phyloP scores from a whole-genome alignment of 2,888 invertebrate species.

The Drosophila mayaguana region DNA sequence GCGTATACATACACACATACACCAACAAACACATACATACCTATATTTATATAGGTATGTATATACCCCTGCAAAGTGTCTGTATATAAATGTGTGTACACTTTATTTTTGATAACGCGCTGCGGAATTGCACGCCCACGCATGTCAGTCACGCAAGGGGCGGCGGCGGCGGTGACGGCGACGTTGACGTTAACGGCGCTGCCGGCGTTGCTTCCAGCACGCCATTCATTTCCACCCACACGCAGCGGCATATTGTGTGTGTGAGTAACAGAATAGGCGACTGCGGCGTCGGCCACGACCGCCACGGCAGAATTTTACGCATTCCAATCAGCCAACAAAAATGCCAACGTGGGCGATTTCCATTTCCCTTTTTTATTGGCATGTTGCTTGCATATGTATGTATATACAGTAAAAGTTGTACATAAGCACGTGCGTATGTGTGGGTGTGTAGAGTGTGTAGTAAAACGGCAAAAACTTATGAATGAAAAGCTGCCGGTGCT shows the following conservation, averaged over 20 bases:
- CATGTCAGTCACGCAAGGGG: constrained; percentile 38
- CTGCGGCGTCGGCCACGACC: constrained; percentile 6
- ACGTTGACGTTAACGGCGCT: constrained; percentile 27
- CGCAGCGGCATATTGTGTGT: constrained; percentile 17
- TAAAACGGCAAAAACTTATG: constrained; percentile 64
- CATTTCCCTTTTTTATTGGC: constrained; percentile 55
- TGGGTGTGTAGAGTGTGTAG: constrained; percentile 36
- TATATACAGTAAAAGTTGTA: constrained; percentile 11
- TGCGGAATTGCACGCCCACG: constrained; percentile 74
- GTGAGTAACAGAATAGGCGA: constrained; percentile 25
- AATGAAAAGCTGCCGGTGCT: constrained; percentile 62
- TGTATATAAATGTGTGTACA: constrained; percentile 27
- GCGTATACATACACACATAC: constrained; percentile 22
- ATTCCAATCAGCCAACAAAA: constrained; percentile 73
- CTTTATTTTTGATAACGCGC: constrained; percentile 74
- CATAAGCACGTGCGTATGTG: constrained; percentile 7
- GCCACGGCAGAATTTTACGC: constrained; percentile 67
- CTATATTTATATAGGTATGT: background rate
- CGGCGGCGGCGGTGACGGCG: constrained; percentile 14
- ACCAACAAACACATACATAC: constrained; percentile 2
- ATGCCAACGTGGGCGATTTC: constrained; percentile 66
- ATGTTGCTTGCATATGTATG: constrained; percentile 11
- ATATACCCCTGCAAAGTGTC: constrained; percentile 19
- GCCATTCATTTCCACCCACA: constrained; percentile 67
- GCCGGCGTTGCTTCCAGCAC: constrained; percentile 56